These are phyloP conservation scores for Amphiprion ocellaris DNA, from an alignment of 2,113 vertebrate genomes.

Conservation along the genomic window DNA sequence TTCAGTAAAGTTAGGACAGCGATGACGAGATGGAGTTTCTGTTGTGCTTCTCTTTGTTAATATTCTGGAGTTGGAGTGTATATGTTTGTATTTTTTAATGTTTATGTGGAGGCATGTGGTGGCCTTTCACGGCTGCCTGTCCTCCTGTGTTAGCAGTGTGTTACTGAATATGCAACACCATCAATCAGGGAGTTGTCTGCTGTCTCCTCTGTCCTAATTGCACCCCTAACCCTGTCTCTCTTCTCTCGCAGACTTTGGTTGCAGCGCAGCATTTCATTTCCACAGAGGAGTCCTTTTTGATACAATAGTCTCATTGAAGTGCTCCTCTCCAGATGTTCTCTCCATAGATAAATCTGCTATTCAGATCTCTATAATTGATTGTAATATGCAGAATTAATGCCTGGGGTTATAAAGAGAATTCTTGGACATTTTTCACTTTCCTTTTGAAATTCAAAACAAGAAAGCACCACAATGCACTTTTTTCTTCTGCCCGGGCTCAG, in stretches of 20 bases:
- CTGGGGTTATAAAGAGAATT: conserved; percentile 81
- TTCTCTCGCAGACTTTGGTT: conserved; percentile 59
- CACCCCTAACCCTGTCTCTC: conserved; percentile 67
- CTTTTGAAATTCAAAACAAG: conserved; percentile 85
- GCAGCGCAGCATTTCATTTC: conserved; percentile 62
- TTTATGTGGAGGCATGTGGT: conserved; percentile 35
- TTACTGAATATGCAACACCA: conserved; percentile 61
- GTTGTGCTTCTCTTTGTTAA: conserved; percentile 30
- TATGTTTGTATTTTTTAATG: conserved; percentile 32
- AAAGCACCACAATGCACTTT: conserved; percentile 74
- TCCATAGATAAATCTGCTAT: conserved; percentile 80
- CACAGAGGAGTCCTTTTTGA: conserved; percentile 75
- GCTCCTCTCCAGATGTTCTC: conserved; percentile 82
- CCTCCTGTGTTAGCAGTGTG: conserved; percentile 35
- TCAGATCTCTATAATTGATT: conserved; percentile 86
- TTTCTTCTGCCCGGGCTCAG: conserved; percentile 64
- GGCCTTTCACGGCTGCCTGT: conserved; percentile 3
- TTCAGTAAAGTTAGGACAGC: conserved; percentile 30
- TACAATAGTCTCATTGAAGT: conserved; percentile 85
- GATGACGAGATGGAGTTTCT: conserved; percentile 28
- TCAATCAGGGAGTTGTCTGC: conserved; percentile 64
- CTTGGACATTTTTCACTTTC: conserved; percentile 71
- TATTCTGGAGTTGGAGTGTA: conserved; percentile 6
- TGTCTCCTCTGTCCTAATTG: conserved; percentile 74
- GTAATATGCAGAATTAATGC: conserved; percentile 86